phyloP scores from a whole-genome alignment of 2,797 vertebrate species.

The Pempheris klunzingeri region DNA sequence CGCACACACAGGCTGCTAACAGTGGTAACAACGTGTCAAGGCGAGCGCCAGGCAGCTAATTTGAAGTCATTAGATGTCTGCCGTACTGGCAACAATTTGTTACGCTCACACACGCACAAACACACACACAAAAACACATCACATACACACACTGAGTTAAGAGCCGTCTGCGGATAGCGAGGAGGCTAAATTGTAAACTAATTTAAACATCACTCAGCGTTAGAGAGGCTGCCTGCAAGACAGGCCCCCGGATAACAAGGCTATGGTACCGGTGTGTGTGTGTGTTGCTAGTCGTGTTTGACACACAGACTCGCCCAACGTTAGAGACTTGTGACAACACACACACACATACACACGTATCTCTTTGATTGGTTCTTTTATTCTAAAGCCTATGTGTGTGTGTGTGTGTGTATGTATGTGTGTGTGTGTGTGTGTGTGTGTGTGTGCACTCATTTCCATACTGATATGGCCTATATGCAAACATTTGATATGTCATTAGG shows the following conservation, averaged over 20 bases:
- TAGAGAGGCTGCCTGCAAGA: slow-evolving; percentile 95
- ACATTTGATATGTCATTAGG: slow-evolving; percentile 83
- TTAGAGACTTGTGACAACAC: slow-evolving; percentile 72
- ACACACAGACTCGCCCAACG: slow-evolving; percentile 73
- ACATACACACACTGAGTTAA: slow-evolving; percentile 97
- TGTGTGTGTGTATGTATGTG: slow-evolving; percentile 43
- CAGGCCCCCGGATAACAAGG: slow-evolving; percentile 95
- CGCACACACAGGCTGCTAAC: slow-evolving; percentile 87
- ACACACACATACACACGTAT: slow-evolving; percentile 50
- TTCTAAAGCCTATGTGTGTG: slow-evolving; percentile 59
- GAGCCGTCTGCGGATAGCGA: slow-evolving; percentile 94
- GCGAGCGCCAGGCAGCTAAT: slow-evolving; percentile 97
- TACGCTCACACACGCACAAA: slow-evolving; percentile 89
- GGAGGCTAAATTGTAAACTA: slow-evolving; percentile 99
- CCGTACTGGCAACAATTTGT: slow-evolving; percentile 99
- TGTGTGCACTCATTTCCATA: slow-evolving; percentile 76
- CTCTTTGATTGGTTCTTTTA: slow-evolving; percentile 77
- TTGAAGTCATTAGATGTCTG: slow-evolving; percentile 99
- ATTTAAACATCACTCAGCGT: slow-evolving; percentile 99
- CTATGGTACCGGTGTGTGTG: slow-evolving; percentile 68
- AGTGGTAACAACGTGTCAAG: slow-evolving; percentile 99
- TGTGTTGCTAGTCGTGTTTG: slow-evolving; percentile 77
- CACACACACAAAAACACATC: slow-evolving; percentile 76
- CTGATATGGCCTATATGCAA: slow-evolving; percentile 80
- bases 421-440: slow-evolving; percentile 38